Conservation (phyloP, 2,113 vertebrate species). For the Neolamprologus brichardi region DNA sequence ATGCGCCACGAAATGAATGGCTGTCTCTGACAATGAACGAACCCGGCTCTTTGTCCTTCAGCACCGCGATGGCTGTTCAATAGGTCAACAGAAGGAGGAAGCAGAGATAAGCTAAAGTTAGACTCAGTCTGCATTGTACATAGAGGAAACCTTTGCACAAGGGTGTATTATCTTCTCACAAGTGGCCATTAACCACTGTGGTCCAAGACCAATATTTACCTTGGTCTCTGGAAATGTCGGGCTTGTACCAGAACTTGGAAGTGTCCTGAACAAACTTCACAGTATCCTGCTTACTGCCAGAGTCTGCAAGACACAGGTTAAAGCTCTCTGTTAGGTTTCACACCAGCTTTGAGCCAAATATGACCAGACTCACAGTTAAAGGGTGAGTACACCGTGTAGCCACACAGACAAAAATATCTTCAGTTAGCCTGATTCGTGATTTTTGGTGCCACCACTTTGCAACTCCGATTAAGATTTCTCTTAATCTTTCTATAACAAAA, state of each 20-base stretch:
- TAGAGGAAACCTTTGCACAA: neutral
- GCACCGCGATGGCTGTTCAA: constrained; percentile 79
- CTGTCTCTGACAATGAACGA: constrained; percentile 93
- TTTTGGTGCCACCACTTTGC: neutral
- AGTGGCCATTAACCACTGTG: neutral
- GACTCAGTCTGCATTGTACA: neutral
- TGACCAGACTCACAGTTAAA: neutral
- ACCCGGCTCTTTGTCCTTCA: constrained; percentile 91
- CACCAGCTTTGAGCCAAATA: neutral
- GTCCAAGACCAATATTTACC: constrained; percentile 72
- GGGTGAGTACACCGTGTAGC: neutral
- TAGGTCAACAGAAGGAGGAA: neutral
- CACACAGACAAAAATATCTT: neutral
- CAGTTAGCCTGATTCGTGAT: neutral
- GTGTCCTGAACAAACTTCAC: constrained; percentile 98
- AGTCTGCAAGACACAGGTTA: constrained; percentile 70
- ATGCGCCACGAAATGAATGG: constrained; percentile 92
- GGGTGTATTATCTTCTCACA: neutral
- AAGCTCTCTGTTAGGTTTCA: neutral
- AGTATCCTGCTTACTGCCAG: constrained; percentile 78
- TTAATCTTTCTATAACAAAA: neutral
- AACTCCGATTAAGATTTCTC: neutral
- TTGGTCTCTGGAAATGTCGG: constrained; percentile 95
- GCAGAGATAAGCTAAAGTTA: constrained; percentile 14
- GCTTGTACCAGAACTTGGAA: constrained; percentile 97